Conservation (phyloP, 2,888 invertebrate genomes). For the Osedax frankpressi region DNA sequence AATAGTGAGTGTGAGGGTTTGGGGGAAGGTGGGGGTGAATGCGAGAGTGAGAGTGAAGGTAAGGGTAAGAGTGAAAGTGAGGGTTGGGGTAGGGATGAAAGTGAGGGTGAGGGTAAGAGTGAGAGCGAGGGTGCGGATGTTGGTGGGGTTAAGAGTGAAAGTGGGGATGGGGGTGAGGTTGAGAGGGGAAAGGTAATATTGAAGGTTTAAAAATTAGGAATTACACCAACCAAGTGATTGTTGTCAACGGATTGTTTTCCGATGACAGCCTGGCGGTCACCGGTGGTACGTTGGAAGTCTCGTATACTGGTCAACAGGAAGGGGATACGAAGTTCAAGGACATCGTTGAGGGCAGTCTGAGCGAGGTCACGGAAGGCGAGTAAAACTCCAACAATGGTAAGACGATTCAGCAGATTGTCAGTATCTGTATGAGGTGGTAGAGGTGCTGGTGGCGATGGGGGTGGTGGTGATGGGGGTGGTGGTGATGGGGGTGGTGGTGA, state of each 20-base stretch:
- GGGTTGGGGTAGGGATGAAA: no score
- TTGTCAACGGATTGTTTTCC: not conserved
- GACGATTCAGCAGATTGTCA: conserved; percentile 84
- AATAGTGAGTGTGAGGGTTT: no score
- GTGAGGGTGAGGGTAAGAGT: no score
- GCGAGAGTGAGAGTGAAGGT: no score
- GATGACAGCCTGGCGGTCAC: conserved; percentile 54
- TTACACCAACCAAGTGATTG: conserved; percentile 51
- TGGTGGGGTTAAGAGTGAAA: no score
- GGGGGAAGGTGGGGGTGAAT: no score
- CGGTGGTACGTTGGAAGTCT: conserved; percentile 60
- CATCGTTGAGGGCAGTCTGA: conserved; percentile 66
- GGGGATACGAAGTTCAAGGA: conserved; percentile 78
- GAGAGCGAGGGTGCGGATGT: no score
- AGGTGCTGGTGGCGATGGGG: not conserved
- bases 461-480: not conserved
- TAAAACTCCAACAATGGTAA: conserved; percentile 95
- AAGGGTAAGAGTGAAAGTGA: no score
- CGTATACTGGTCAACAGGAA: conserved; percentile 85
- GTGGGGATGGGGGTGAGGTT: no score
- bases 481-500: not conserved
- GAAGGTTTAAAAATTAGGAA: no score
- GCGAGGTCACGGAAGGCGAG: conserved; percentile 84
- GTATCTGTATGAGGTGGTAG: conserved; percentile 52
- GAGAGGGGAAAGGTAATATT: no score